Conservation (phyloP, 1,140 invertebrate species). For the Idris sp. region DNA sequence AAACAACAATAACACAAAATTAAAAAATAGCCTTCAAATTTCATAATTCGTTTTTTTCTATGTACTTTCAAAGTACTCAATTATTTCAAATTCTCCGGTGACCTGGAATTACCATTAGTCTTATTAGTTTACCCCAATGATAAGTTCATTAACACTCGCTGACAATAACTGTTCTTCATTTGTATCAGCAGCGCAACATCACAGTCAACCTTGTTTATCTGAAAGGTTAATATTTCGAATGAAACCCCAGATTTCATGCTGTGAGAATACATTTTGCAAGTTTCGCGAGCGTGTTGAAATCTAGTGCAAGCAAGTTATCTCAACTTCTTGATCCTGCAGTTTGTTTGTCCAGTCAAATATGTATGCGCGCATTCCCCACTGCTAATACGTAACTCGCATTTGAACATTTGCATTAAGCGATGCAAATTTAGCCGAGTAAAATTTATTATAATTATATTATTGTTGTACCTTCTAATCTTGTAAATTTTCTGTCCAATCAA, state of each 20-base stretch:
- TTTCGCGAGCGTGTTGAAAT: slow-evolving; percentile 23
- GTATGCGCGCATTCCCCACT: slow-evolving; percentile 43
- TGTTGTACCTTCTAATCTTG: no score
- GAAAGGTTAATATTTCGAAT: slow-evolving; percentile 35
- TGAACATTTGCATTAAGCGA: slow-evolving; percentile 52
- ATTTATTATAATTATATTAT: no score
- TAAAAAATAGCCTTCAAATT: no score
- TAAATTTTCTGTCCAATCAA: no score
- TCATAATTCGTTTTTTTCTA: no score
- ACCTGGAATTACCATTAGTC: no score
- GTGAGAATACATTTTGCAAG: slow-evolving; percentile 33
- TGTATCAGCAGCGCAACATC: slow-evolving; percentile 20
- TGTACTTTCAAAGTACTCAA: no score
- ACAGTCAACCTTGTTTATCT: slow-evolving; percentile 16
- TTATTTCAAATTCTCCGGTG: no score
- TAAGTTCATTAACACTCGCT: slow-evolving; percentile 14
- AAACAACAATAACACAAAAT: no score
- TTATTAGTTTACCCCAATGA: no score
- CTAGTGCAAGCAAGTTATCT: slow-evolving; percentile 31
- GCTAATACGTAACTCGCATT: slow-evolving; percentile 46
- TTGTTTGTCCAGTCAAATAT: slow-evolving; percentile 62
- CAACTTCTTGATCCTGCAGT: slow-evolving; percentile 53
- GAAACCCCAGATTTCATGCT: slow-evolving; percentile 28
- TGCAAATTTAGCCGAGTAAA: no score
- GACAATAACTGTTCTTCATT: background rate